Evolutionary conservation across 2,113 vertebrate genomes (phyloP), one percentile per base, ranked within the genome.

Genomic region (Dolichotis patagonum): DNA sequence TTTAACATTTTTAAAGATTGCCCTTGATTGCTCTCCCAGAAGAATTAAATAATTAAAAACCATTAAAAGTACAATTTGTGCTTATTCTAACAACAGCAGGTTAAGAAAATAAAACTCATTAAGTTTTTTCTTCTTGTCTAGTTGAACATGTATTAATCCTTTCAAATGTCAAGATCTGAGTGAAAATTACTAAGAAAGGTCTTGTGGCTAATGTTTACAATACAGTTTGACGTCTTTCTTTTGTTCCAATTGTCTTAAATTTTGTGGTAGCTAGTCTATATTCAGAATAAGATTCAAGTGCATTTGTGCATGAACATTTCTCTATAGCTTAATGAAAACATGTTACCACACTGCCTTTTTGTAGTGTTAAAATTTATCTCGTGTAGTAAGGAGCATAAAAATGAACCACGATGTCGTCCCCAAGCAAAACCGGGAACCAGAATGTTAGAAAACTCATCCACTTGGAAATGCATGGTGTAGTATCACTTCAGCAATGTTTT

Each of bases 301-400:
- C 41, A 82, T 30, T 88, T 52, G 6, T 95, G 22, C 38, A 71
- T 90, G 52, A 94, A 41, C 7, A 75, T 84, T 96, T 96, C 41
- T 94, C 71, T 60, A 35, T 30, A 94, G 16, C 46, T 65, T 92
- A 69, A 96, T 92, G 85, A 94, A 96, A 96, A 77, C 69, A 78
- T 67, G 56, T 90, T 86, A 92, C n/a, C 17, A 86, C 88, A 90
- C 20, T 96, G 10, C 7, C n/a, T 95, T 89, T 16, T 54, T 85
- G 5, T 38, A 86, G 24, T 75, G 32, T 35, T 91, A 49, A 96
- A 63, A 96, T 95, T 84, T 95, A 91, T 83, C 62, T 91, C 30
- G 81, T 62, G 19, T 67, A 91, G 87, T 84, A 97, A 91, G 58
- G 14, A 80, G 8, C 46, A 84, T 46, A 69, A 14, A 62, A 81